Base-by-base conservation (phyloP, 2,113 vertebrate genomes). In the Esox niger region DNA sequence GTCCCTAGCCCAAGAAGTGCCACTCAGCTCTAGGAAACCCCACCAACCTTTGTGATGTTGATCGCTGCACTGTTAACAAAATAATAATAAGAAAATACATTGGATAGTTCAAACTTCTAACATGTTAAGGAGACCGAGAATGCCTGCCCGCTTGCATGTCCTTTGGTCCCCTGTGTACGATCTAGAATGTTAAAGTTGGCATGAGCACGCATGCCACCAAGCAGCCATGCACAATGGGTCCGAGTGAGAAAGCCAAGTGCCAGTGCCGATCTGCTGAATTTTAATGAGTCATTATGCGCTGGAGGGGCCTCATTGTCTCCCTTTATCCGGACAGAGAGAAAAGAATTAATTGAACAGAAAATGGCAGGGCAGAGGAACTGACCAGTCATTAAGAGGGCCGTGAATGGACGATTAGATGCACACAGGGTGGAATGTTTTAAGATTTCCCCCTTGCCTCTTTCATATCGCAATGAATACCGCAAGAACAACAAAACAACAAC, bases 281-380 rank as follows among this genome's bases (percentile, higher is more conserved):
- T 95, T 95, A 97, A 98, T 98, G 94, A 98, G 91, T 93, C 93
- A 93, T 95, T 95, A 95, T 94, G 91, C 90, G 87, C 85, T 78
- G 90, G 87, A 91, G 88, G 91, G 86, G 88, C 88, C 88, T 80
- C 61, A 95, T 97, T 98, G 95, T 98, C 90, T 95, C 90, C 90
- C 89, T 97, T 96, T 96, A 96, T 95, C 95, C 93, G 93, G 93
- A 94, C 88, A 91, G 92, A 89, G 92, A 95, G 93, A 98, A 96
- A 97, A 95, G 94, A 98, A 96, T 98, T 97, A 98, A 98, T 98
- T 97, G 95, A 95, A 96, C 94, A 97, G 95, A 97, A 97, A 98
- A 96, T 96, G 93, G 94, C 94, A 94, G 94, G 93, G 91, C 92
- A 93, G 91, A 91, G 92, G 92, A 93, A 94, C 93, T 94, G 95